Evolutionary conservation across 2,113 vertebrate genomes (phyloP).

Genomic region (Bombycilla garrulus): DNA sequence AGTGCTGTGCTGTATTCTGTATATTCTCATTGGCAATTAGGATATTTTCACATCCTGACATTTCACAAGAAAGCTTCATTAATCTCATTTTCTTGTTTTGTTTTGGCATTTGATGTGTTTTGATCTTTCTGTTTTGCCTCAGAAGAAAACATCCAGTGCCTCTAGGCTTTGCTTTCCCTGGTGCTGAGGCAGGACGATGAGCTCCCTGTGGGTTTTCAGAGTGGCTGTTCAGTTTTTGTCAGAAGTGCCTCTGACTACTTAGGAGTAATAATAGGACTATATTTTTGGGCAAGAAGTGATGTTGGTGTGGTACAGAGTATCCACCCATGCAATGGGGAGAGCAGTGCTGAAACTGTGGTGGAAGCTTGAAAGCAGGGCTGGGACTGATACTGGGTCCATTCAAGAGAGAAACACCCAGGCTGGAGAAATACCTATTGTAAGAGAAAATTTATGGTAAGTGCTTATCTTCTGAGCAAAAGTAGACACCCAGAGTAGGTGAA

Average conservation of each 20-base stretch:
- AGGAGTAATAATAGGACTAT: background rate
- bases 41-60: background rate
- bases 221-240: background rate
- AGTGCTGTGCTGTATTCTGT: background rate
- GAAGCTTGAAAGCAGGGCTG: background rate
- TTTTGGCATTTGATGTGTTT: background rate
- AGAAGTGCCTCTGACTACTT: fast-evolving
- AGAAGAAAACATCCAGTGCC: background rate
- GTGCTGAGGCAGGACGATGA: background rate
- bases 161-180: background rate
- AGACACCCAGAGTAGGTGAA: background rate
- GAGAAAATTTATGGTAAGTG: background rate
- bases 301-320: background rate
- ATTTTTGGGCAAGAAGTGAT: background rate
- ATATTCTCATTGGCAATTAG: background rate
- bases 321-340: background rate
- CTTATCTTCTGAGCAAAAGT: background rate
- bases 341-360: background rate
- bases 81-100: background rate
- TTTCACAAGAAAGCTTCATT: background rate
- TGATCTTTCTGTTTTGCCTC: background rate
- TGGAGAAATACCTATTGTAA: background rate
- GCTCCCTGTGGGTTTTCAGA: background rate
- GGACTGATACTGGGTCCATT: background rate
- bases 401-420: background rate